Conservation (phyloP, 2,888 invertebrate species). For the Branchipolynoe longqiensis region DNA sequence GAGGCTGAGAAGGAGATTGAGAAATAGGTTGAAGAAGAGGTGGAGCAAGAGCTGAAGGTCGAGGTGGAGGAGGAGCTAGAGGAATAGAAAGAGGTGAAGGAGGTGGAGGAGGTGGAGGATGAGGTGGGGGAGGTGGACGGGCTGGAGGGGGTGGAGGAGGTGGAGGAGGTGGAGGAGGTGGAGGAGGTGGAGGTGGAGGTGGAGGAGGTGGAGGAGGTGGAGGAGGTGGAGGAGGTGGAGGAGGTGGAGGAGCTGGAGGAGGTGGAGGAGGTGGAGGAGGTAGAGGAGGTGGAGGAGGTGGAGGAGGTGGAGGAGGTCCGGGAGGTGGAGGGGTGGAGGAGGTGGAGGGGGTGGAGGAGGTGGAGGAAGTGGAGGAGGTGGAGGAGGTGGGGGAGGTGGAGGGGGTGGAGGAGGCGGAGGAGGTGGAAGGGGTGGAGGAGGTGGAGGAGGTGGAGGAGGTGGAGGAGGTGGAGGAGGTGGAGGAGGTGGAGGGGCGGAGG, state of each 20-base stretch:
- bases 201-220: conserved; percentile 13
- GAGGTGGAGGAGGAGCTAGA: too few relatives aligned
- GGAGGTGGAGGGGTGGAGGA: too few relatives aligned
- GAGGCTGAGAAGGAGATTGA: neutral
- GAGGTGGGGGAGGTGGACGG: too few relatives aligned
- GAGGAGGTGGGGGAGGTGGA: neutral
- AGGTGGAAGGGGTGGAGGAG: too few relatives aligned
- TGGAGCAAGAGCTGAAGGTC: neutral
- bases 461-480: neutral
- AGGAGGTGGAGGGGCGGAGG: neutral
- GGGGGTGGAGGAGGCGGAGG: too few relatives aligned
- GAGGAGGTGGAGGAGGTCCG: too few relatives aligned
- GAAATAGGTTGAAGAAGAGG: neutral
- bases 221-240: neutral
- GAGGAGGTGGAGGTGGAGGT: neutral
- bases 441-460: conserved; percentile 10
- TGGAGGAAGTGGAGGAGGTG: neutral
- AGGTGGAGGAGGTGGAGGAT: too few relatives aligned
- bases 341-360: neutral
- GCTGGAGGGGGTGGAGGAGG: too few relatives aligned
- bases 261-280: too few relatives aligned
- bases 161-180: too few relatives aligned
- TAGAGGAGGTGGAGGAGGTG: too few relatives aligned
- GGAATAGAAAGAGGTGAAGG: too few relatives aligned
- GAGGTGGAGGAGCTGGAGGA: neutral